These are phyloP conservation scores for Eupleurogrammus muticus DNA, from an alignment of 2,797 vertebrate genomes.

Conservation along the genomic window DNA sequence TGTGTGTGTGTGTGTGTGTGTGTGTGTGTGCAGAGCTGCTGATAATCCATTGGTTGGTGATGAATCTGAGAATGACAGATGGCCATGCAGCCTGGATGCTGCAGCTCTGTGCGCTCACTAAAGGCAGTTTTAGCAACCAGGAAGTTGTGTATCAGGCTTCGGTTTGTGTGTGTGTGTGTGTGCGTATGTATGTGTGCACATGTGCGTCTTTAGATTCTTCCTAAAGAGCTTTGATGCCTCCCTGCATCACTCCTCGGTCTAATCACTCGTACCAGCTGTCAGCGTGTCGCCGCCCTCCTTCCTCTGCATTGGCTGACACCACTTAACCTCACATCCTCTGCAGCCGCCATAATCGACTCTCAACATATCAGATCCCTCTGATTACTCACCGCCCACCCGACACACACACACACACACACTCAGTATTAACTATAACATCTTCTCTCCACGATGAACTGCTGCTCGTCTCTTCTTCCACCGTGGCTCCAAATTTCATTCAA, in stretches of 20 bases:
- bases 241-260: constrained; percentile 68
- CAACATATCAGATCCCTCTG: constrained; percentile 23
- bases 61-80: constrained; percentile 63
- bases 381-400: neutral
- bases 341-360: constrained; percentile 58
- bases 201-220: constrained; percentile 62
- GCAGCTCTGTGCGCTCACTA: constrained; percentile 36
- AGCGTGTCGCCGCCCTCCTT: constrained; percentile 51
- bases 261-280: constrained; percentile 85
- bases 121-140: constrained; percentile 52
- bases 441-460: no score
- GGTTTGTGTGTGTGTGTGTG: constrained; percentile 29
- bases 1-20: constrained; percentile 26
- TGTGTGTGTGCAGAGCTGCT: constrained; percentile 34
- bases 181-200: constrained; percentile 30
- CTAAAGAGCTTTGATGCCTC: constrained; percentile 78
- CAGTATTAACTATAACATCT: neutral
- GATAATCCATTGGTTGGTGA: constrained; percentile 64
- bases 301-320: constrained; percentile 50
- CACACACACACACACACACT: constrained; percentile 6
- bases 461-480: no score
- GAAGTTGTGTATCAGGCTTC: constrained; percentile 54
- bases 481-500: no score
- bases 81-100: constrained; percentile 47
- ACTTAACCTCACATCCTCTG: constrained; percentile 73